Evolutionary conservation across 2,888 invertebrate genomes (phyloP).

Genomic region (Ennomos fuscantarius): DNA sequence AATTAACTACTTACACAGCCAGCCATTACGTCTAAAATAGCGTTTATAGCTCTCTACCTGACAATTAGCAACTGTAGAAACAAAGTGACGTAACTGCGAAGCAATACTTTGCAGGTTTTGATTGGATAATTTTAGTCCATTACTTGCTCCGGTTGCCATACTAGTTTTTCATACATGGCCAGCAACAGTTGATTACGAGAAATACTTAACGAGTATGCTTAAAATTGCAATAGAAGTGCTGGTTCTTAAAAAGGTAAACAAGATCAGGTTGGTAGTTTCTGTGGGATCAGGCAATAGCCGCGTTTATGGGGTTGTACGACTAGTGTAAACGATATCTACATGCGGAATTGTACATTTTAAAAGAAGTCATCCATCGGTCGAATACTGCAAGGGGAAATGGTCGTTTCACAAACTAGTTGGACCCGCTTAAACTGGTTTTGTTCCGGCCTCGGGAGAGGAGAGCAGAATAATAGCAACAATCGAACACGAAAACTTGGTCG

Average conservation of each 20-base stretch:
- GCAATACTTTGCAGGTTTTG: conserved; percentile 18
- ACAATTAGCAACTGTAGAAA: conserved; percentile 23
- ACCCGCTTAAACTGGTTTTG: conserved; percentile 51
- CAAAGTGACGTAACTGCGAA: conserved; percentile 23
- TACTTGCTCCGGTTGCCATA: conserved; percentile 6
- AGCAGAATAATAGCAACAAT: conserved; percentile 48
- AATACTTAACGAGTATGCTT: conserved; percentile 16
- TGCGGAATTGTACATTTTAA: conserved; percentile 44
- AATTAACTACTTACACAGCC: conserved; percentile 33
- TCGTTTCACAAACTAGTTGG: conserved; percentile 51
- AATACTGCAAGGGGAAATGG: conserved; percentile 50
- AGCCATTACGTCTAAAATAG: conserved; percentile 31
- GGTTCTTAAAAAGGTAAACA: conserved; percentile 40
- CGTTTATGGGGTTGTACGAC: conserved; percentile 14
- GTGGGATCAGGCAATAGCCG: conserved; percentile 22
- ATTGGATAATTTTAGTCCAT: conserved; percentile 26
- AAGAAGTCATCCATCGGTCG: conserved; percentile 45
- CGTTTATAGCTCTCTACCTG: conserved; percentile 29
- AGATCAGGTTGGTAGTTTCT: conserved; percentile 32
- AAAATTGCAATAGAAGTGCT: conserved; percentile 12
- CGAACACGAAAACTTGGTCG: conserved; percentile 48
- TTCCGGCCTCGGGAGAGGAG: conserved; percentile 42
- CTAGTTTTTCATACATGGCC: conserved; percentile 19
- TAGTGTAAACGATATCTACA: conserved; percentile 17
- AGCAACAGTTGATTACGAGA: conserved; percentile 21